Percentiles rank a stretch among this genome's conserved stretches.
These are phyloP conservation scores for Lampris incognitus DNA, from an alignment of 2,113 vertebrate genomes.

Conservation along the genomic window DNA sequence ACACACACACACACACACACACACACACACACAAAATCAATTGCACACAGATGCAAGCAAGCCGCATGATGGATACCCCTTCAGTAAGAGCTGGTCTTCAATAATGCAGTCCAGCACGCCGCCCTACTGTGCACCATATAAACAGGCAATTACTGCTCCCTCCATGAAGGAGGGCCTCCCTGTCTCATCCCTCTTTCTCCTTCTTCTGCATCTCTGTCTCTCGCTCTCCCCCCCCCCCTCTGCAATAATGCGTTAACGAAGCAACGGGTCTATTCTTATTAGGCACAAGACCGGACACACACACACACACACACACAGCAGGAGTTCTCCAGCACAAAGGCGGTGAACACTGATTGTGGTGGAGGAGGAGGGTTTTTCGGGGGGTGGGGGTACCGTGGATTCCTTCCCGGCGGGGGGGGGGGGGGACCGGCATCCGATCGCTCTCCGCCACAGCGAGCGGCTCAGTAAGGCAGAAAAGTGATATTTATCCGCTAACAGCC, in stretches of 20 bases:
- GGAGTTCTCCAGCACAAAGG: slow-evolving; percentile 42
- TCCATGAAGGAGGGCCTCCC: slow-evolving; percentile 3
- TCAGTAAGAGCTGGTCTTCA: slow-evolving; percentile 35
- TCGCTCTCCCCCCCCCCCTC: too few relatives aligned
- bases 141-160: slow-evolving; percentile 44
- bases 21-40: slow-evolving; percentile 2
- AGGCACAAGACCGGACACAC: not conserved
- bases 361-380: not conserved
- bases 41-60: slow-evolving; percentile 15
- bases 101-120: slow-evolving; percentile 37
- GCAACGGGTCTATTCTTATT: slow-evolving; percentile 26
- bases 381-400: slow-evolving; percentile 33
- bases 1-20: not conserved
- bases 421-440: not conserved
- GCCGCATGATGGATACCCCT: slow-evolving; percentile 36
- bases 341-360: slow-evolving; percentile 28
- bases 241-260: slow-evolving; percentile 27
- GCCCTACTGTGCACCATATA: slow-evolving; percentile 18
- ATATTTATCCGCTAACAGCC: slow-evolving; percentile 32
- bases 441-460: not conserved
- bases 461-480: slow-evolving; percentile 34
- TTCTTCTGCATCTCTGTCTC: too few relatives aligned
- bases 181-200: not conserved
- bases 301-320: not conserved
- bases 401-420: slow-evolving; percentile 7